Evolutionary conservation across 2,888 invertebrate species (phyloP).

Genomic region (Mesochorus sp.): DNA sequence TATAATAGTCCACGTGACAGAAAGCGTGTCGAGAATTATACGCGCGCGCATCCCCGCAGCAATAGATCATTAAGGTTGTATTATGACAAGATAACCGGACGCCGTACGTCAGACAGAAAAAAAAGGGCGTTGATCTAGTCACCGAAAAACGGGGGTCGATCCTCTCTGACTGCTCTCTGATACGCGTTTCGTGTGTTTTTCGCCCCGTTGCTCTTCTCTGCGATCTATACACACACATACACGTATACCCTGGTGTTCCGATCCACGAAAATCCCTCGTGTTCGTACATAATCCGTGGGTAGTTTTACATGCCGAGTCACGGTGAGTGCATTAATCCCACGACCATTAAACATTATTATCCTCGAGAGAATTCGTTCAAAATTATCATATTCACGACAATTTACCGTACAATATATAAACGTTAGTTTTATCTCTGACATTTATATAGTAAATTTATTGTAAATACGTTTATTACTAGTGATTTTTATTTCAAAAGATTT

Average conservation of each 20-base stretch:
- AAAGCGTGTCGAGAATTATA: conserved; percentile 79
- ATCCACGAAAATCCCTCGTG: conserved; percentile 51
- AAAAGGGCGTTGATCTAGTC: conserved; percentile 62
- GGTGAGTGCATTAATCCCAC: conserved; percentile 46
- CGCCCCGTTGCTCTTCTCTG: conserved; percentile 27
- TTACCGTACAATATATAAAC: not conserved
- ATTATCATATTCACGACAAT: not conserved
- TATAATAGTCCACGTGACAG: conserved; percentile 77
- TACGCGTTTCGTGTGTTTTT: conserved; percentile 25
- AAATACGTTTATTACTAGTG: too few species aligned
- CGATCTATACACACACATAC: not conserved
- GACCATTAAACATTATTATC: conserved; percentile 9
- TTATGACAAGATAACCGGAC: conserved; percentile 78
- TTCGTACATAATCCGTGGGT: conserved; percentile 57
- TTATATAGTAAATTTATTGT: too few species aligned
- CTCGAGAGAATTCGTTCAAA: not conserved
- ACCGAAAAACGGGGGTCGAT: conserved; percentile 53
- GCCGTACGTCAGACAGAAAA: conserved; percentile 63
- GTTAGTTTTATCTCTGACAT: not conserved
- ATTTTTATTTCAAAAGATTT: too few species aligned
- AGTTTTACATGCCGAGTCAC: conserved; percentile 55
- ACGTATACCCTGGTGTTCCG: not conserved
- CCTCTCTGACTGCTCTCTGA: conserved; percentile 40
- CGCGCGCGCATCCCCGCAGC: conserved; percentile 71
- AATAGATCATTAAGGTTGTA: conserved; percentile 80